A percentile compares a stretch with the other conserved stretches of the same genome.
phyloP scores from a whole-genome alignment of 2,113 vertebrate genomes.

The Erythrocebus patas region DNA sequence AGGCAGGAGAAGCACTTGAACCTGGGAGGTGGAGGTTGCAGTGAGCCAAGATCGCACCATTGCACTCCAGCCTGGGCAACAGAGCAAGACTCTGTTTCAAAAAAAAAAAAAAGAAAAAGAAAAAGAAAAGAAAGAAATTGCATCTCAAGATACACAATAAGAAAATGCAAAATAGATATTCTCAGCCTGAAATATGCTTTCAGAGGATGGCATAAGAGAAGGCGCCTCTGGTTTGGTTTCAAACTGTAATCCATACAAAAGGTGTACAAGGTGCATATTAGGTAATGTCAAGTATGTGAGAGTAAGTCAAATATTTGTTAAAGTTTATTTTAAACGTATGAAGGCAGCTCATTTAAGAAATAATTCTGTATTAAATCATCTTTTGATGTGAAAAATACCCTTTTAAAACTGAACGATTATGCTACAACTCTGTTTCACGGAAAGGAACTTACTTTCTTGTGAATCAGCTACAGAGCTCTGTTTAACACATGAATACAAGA shows the following conservation, averaged over 20 bases:
- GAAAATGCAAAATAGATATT: not conserved
- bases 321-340: not conserved
- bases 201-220: not conserved
- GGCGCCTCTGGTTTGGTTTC: not conserved
- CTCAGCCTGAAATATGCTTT: not conserved
- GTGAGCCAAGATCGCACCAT: too few relatives aligned
- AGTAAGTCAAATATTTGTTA: not conserved
- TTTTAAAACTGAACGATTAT: not conserved
- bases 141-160: not conserved
- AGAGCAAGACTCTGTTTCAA: too few relatives aligned
- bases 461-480: not conserved
- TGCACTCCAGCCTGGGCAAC: too few relatives aligned
- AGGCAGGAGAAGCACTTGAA: too few relatives aligned
- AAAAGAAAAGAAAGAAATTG: not conserved
- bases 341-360: not conserved
- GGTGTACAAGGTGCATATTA: not conserved
- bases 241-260: not conserved
- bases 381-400: not conserved
- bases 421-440: not conserved
- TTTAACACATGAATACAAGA: not conserved
- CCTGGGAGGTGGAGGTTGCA: too few relatives aligned
- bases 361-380: not conserved
- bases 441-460: not conserved
- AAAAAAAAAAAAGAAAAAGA: too few relatives aligned
- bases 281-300: not conserved